Base-by-base conservation (phyloP, 2,888 invertebrate species). In the Hydraecia micacea region DNA sequence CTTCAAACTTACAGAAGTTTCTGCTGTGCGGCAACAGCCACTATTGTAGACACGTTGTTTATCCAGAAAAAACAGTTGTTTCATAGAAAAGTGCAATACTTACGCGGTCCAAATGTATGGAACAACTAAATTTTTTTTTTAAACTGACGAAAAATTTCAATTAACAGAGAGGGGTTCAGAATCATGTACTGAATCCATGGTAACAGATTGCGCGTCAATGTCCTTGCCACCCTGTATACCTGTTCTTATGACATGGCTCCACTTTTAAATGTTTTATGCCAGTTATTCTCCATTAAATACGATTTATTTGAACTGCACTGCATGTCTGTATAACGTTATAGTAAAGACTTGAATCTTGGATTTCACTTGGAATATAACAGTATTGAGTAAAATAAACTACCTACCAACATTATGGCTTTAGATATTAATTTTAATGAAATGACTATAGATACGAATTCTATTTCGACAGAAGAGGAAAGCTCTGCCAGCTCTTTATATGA, bases 401-500 rank as follows among this genome's bases (percentile, higher is more conserved):
- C 46, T 46, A 46, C 42, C 6, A 46, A 28, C 9, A 2, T 67
- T 28, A 46, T 28, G 46, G 11, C 7, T 42, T 46, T 36, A 46
- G 4, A 79, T 58, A 25, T 65, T 32, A 80, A 74, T 79, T 49
- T 58, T 3, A 42, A 52, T 69, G 8, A n/a, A 55, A n/a, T 76
- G 52, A 39, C 25, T 39, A 63, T 63, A 75, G 18, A 60, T 46
- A 46, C 18, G 6, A 67, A 60, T 78, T 72, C 36, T 84, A 36
- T 83, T 84, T 77, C 79, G 89, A 68, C 91, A 97, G 97, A 95
- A 87, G 97, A 97, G 82, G 97, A 97, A 86, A 96, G 96, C 91
- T 96, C 96, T 1, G 95, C 94, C 70, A 95, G 97, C 87, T 96
- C 96, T 2, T 84, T 96, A 84, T 97, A 95, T 84, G 96, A 95